phyloP scores from a whole-genome alignment of 2,797 vertebrate genomes.

The Astyanax mexicanus region DNA sequence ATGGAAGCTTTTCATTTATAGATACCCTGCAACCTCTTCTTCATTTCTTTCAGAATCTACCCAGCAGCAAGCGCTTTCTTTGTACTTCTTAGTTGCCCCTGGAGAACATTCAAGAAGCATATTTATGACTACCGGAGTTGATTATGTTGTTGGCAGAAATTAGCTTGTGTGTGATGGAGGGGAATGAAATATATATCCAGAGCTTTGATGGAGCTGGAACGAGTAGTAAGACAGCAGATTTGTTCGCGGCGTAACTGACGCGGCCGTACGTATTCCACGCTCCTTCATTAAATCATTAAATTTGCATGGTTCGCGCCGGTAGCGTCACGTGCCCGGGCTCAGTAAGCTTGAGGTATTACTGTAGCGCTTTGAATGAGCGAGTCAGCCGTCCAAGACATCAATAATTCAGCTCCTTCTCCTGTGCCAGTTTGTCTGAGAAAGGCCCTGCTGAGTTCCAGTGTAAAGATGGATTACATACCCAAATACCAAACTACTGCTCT shows the following conservation, averaged over 20 bases:
- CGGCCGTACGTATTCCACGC: conserved; percentile 25
- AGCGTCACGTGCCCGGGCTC: conserved; percentile 24
- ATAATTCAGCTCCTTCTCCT: conserved; percentile 44
- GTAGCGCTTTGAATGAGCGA: conserved; percentile 33
- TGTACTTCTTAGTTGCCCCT: conserved; percentile 70
- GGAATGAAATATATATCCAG: conserved; percentile 16
- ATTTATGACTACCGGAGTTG: conserved; percentile 62
- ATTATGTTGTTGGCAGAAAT: conserved; percentile 70
- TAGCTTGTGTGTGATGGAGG: conserved; percentile 23
- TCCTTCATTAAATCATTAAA: conserved; percentile 48
- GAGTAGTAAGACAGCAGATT: conserved; percentile 21
- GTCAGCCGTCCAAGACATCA: conserved; percentile 38
- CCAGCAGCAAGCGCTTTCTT: conserved; percentile 66
- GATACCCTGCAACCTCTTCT: conserved; percentile 15
- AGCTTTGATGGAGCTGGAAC: conserved; percentile 8
- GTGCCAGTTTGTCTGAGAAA: conserved; percentile 32
- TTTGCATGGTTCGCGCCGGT: conserved; percentile 39
- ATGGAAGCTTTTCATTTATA: conserved; percentile 26
- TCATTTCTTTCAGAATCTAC: conserved; percentile 14
- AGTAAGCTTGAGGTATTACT: conserved; percentile 25
- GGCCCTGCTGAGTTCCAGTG: conserved; percentile 47
- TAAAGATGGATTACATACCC: conserved; percentile 56
- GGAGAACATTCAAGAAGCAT: conserved; percentile 65
- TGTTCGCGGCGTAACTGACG: conserved; percentile 4
- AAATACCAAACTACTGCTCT: conserved; percentile 51